Conservation (phyloP, 2,888 invertebrate species). For the Rotaria macrura region DNA sequence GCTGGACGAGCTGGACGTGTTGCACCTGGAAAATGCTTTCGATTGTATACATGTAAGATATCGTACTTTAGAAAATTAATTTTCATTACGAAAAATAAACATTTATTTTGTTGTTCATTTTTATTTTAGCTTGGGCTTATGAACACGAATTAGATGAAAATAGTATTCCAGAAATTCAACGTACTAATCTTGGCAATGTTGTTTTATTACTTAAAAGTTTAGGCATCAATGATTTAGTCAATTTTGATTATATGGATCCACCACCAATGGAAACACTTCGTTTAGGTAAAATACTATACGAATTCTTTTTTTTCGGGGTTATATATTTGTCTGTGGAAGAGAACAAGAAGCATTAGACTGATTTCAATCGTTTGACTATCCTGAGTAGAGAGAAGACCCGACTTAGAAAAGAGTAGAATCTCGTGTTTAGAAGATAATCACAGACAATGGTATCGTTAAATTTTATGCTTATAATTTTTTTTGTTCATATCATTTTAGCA, state of each 20-base stretch:
- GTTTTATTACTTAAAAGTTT: conserved; percentile 88
- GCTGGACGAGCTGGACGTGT: conserved; percentile 89
- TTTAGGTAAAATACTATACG: background rate
- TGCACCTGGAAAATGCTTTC: conserved; percentile 85
- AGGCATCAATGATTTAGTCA: conserved; percentile 89
- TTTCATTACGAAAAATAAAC: too few relatives aligned
- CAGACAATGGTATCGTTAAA: too few relatives aligned
- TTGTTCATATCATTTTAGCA: conserved; percentile 59
- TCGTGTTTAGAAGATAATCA: too few relatives aligned
- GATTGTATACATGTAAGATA: conserved; percentile 65
- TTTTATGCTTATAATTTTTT: too few relatives aligned
- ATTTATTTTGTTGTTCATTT: too few relatives aligned
- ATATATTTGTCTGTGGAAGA: too few relatives aligned
- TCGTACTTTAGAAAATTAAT: background rate
- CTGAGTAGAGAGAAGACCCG: too few relatives aligned
- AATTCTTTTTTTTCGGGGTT: too few relatives aligned
- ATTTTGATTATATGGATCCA: conserved; percentile 95
- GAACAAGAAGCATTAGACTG: too few relatives aligned
- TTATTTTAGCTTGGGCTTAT: conserved; percentile 85
- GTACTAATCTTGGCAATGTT: conserved; percentile 92
- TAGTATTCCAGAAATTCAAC: conserved; percentile 90
- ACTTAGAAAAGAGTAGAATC: too few relatives aligned
- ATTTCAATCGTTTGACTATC: too few relatives aligned
- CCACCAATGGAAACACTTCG: conserved; percentile 58
- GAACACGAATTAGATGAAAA: conserved; percentile 95